A percentile compares a stretch with the other conserved stretches of the same genome.
phyloP scores from a whole-genome alignment of 2,797 vertebrate genomes.

The Cuculus canorus region DNA sequence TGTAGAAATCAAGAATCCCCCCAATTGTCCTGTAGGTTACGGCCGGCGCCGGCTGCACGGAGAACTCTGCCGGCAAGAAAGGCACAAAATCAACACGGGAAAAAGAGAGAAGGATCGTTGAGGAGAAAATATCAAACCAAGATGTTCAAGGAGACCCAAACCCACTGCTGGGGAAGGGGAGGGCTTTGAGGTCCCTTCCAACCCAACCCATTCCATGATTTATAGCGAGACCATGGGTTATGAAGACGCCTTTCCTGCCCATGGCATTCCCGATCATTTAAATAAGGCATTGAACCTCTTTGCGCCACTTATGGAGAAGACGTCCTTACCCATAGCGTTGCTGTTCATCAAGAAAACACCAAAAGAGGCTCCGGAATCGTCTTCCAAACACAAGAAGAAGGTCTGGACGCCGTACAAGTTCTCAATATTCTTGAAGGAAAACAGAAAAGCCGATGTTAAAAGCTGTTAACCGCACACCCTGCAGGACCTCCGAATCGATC shows the following conservation, averaged over 20 bases:
- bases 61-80: constrained; percentile 79
- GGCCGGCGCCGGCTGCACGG: constrained; percentile 88
- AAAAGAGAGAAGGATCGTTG: neutral
- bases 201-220: too few species aligned
- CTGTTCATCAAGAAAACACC: constrained; percentile 95
- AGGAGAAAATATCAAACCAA: neutral
- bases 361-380: constrained; percentile 84
- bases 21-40: constrained; percentile 89
- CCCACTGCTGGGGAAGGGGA: fast-evolving
- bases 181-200: too few species aligned
- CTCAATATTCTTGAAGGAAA: constrained; percentile 78
- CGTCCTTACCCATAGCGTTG: constrained; percentile 92
- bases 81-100: neutral
- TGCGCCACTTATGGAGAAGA: constrained; percentile 60
- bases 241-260: constrained; percentile 76
- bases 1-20: constrained; percentile 91
- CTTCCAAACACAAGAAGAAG: constrained; percentile 92
- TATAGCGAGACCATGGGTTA: neutral
- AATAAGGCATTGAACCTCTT: neutral
- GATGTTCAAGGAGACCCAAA: too few species aligned
- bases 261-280: constrained; percentile 80
- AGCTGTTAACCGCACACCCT: too few species aligned
- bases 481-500: neutral
- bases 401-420: constrained; percentile 92
- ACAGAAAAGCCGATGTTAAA: neutral